These are phyloP conservation scores for Amazona guildingii DNA, from an alignment of 2,113 vertebrate species.

Conservation along the genomic window DNA sequence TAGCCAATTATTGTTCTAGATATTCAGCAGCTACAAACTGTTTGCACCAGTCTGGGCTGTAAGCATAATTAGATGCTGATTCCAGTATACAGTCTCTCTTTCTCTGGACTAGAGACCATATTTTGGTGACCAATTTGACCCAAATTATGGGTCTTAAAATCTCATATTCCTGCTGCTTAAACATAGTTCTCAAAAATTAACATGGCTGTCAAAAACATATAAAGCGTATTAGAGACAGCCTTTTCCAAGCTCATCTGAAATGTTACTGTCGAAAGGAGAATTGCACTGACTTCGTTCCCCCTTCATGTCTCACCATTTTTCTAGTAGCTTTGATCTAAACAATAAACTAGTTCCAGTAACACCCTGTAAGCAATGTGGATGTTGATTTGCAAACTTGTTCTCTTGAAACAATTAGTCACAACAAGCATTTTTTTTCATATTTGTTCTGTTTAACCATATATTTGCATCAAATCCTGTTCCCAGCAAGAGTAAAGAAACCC, in stretches of 20 bases:
- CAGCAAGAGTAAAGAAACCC: not conserved
- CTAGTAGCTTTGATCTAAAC: not conserved
- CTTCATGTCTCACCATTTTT: not conserved
- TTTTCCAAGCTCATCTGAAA: not conserved
- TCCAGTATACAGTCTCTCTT: not conserved
- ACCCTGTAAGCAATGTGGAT: not conserved
- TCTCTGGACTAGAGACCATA: not conserved
- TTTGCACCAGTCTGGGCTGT: not conserved
- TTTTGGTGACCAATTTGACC: not conserved
- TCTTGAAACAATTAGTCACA: not conserved
- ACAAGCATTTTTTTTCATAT: not conserved
- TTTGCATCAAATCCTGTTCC: not conserved
- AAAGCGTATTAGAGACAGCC: not conserved
- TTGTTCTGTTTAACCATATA: not conserved
- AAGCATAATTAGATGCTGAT: not conserved
- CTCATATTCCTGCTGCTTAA: not conserved
- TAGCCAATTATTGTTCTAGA: not conserved
- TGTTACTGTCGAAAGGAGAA: not conserved
- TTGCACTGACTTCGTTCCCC: not conserved
- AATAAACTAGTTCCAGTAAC: not conserved
- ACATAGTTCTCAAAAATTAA: not conserved
- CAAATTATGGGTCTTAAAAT: not conserved
- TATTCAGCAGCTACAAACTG: not conserved
- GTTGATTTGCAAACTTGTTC: not conserved
- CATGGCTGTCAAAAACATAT: not conserved